These are phyloP conservation scores for Lordiphosa mommai DNA, from an alignment of 1,140 invertebrate species.

Conservation along the genomic window DNA sequence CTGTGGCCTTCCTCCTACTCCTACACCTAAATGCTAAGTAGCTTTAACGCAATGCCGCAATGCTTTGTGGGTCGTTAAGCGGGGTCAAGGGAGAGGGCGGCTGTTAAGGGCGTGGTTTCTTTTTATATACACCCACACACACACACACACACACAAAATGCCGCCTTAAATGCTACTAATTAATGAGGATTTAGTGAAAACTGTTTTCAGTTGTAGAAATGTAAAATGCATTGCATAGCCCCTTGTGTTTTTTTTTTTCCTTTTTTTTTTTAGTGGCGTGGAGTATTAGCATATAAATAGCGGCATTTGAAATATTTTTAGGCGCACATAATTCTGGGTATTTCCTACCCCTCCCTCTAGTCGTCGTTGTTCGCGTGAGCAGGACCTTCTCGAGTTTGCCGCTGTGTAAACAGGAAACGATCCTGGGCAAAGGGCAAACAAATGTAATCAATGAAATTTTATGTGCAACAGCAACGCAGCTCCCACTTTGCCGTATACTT, in stretches of 20 bases:
- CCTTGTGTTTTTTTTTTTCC: conserved; percentile 25
- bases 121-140: conserved; percentile 29
- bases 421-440: conserved; percentile 62
- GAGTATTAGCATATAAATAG: conserved; percentile 73
- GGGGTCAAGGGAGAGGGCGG: conserved; percentile 4
- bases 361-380: conserved; percentile 25
- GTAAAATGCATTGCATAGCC: conserved; percentile 49
- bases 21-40: conserved; percentile 59
- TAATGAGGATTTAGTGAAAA: conserved; percentile 78
- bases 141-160: conserved; percentile 28
- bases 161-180: conserved; percentile 75
- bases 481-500: conserved; percentile 6
- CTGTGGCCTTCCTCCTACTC: not conserved
- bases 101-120: conserved; percentile 38
- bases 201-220: conserved; percentile 44
- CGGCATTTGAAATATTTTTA: conserved; percentile 66
- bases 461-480: conserved; percentile 73
- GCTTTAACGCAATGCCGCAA: conserved; percentile 60
- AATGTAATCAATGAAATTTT: conserved; percentile 78
- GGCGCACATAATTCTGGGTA: conserved; percentile 56
- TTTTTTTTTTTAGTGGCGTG: conserved; percentile 25
- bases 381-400: conserved; percentile 42
- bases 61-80: conserved; percentile 30
- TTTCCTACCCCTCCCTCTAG: conserved; percentile 21
- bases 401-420: conserved; percentile 71